Conservation (phyloP, 2,113 vertebrate species). For the Stomatorhinus ivindoensis region DNA sequence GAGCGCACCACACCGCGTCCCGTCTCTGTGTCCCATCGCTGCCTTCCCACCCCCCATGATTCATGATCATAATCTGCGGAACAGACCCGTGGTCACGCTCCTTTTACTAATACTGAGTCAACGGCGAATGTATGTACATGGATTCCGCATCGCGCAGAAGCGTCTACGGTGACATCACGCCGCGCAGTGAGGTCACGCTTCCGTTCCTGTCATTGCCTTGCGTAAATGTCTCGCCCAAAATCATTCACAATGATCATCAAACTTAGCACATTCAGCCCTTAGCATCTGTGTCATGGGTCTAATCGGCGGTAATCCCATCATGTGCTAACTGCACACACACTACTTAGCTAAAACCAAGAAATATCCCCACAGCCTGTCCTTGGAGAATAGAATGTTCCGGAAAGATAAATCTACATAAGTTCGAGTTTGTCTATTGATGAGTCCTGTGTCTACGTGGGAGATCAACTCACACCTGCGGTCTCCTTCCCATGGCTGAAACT, state of each 20-base stretch:
- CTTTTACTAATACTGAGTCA: neutral
- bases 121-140: neutral
- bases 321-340: neutral
- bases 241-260: neutral
- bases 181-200: neutral
- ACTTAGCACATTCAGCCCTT: neutral
- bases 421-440: neutral
- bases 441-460: neutral
- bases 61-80: neutral
- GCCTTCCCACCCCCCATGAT: neutral
- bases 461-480: neutral
- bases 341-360: neutral
- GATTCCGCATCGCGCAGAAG: neutral
- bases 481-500: neutral
- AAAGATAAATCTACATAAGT: neutral
- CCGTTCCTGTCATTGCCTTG: too few relatives aligned
- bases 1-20: neutral
- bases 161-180: neutral
- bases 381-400: neutral
- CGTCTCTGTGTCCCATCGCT: too few relatives aligned
- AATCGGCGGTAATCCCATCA: neutral
- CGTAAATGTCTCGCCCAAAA: neutral
- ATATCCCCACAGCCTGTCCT: neutral
- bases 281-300: neutral
- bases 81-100: neutral